Conservation (phyloP, 1,140 invertebrate genomes). For the Zaprionus gabonicus region DNA sequence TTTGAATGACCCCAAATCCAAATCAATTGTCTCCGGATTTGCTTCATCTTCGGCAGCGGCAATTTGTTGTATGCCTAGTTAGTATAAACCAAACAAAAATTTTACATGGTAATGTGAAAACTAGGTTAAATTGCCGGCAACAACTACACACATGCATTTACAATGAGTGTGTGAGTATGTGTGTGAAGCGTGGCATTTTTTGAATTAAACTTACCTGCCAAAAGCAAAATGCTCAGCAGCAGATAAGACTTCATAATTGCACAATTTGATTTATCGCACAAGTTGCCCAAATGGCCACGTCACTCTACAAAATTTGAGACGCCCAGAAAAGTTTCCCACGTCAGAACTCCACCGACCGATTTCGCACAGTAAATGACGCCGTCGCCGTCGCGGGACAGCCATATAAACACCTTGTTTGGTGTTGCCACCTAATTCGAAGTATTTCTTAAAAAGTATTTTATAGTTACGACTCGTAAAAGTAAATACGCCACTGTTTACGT, state of each 20-base stretch:
- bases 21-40: conserved; percentile 87
- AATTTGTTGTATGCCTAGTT: conserved; percentile 81
- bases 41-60: conserved; percentile 84
- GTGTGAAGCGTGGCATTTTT: conserved; percentile 48
- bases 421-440: conserved; percentile 18
- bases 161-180: not conserved
- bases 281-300: conserved; percentile 67
- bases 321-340: conserved; percentile 1
- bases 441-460: conserved; percentile 12
- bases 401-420: conserved; percentile 27
- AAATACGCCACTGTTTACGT: not conserved
- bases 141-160: not conserved
- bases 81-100: conserved; percentile 53
- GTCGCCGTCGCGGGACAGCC: conserved; percentile 8
- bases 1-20: conserved; percentile 91
- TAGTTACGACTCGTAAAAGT: conserved; percentile 3
- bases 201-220: conserved; percentile 84
- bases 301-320: conserved; percentile 46
- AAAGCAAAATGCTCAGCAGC: conserved; percentile 85
- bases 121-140: conserved; percentile 68
- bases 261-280: conserved; percentile 31
- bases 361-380: conserved; percentile 45
- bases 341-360: conserved; percentile 21
- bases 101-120: conserved; percentile 48
- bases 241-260: conserved; percentile 86